Base-by-base conservation (phyloP, 2,797 vertebrate genomes). In the Sitta carolinensis region DNA sequence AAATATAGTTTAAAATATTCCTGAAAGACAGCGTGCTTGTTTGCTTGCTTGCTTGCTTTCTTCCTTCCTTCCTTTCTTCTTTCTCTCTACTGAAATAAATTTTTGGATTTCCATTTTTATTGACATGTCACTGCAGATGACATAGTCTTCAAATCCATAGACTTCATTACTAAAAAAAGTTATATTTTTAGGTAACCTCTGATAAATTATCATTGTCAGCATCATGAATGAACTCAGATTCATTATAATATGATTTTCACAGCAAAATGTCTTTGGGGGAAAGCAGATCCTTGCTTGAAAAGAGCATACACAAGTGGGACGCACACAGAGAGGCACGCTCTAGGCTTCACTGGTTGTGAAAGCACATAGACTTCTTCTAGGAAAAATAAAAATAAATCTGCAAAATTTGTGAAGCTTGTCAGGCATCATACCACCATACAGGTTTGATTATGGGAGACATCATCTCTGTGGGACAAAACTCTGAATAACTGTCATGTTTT, bases 191-290 rank as follows among this genome's bases (percentile, higher is more conserved):
- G 80, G 40, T 55, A 72, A 61, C 55, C 25, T 93, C 26, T 45
- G 69, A 88, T 51, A 81, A 68, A 74, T 84, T 90, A 78, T 88
- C 75, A 52, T 22, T 73, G 42, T 54, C 57, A 85, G 43, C 73
- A 88, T 73, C 23, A n/a, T 51, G 67, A 86, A 42, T 66, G 51
- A 69, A 66, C 36, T 48, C 43, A 79, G 40, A 84, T 55, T 55
- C 69, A 63, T 84, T 93, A 63, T 25, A 86, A 91, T 78, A 81
- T 0, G 2, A 81, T 88, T 93, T 88, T 86, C 70, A 84, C 74
- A 69, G 90, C 43, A 93, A 78, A 90, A 78, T 93, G 20, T 82
- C 88, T 84, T 84, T 81, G 52, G 29, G 45, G 40, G 12, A 94
- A 89, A 88, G 70, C 40, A 82, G 43, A 75, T 69, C 29, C 69